These are phyloP conservation scores for cattle (Bos taurus) DNA, from an alignment of 2,113 vertebrate species.

Conservation along the genomic window DNA sequence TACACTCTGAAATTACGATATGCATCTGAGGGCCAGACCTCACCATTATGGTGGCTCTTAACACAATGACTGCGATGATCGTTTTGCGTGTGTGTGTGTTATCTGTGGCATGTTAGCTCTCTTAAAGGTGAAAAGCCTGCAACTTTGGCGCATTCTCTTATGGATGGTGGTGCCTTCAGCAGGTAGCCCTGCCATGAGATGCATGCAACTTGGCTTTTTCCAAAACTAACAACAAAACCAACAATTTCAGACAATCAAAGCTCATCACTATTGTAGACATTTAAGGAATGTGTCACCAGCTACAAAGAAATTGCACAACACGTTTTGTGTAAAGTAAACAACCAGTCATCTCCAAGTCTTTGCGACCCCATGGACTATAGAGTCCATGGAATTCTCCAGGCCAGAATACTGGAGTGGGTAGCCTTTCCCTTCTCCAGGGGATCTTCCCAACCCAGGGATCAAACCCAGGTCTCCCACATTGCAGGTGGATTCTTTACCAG, in stretches of 20 bases:
- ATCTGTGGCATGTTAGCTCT: not conserved
- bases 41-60: not conserved
- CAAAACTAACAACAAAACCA: not conserved
- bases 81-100: not conserved
- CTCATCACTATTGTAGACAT: not conserved
- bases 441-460: not conserved
- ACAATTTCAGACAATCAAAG: not conserved
- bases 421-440: not conserved
- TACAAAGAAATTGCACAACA: not conserved
- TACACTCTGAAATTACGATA: not conserved
- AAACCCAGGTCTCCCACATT: not conserved
- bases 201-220: not conserved
- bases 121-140: not conserved
- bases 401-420: not conserved
- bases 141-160: rapidly evolving
- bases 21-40: not conserved
- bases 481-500: not conserved
- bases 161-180: not conserved
- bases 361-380: not conserved
- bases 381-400: not conserved
- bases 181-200: not conserved
- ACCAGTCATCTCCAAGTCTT: not conserved
- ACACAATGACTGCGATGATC: not conserved
- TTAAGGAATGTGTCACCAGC: not conserved
- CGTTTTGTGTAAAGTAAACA: not conserved